phyloP scores from a whole-genome alignment of 1,140 invertebrate genomes.

The Camponotus vicinus region DNA sequence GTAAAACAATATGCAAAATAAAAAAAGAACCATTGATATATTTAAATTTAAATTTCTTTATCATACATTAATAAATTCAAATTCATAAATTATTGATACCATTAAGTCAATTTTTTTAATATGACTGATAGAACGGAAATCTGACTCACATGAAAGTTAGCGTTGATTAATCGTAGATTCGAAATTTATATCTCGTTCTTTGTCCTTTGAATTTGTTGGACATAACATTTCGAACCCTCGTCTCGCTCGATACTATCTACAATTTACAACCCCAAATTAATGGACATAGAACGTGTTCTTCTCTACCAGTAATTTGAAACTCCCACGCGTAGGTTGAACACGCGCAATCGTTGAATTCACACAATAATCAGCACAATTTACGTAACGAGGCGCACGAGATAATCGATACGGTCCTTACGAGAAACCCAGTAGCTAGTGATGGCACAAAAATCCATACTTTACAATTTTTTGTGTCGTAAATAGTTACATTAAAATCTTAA shows the following conservation, averaged over 20 bases:
- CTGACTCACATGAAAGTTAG: background rate
- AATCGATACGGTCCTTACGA: slow-evolving; percentile 62
- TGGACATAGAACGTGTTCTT: slow-evolving; percentile 3
- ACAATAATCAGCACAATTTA: slow-evolving; percentile 15
- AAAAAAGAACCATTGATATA: background rate
- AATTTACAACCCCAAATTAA: background rate
- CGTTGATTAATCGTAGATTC: background rate
- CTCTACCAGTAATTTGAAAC: slow-evolving; percentile 22
- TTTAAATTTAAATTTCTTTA: background rate
- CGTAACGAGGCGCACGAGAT: slow-evolving; percentile 20
- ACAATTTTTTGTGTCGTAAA: background rate
- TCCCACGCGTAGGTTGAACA: background rate
- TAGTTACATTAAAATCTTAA: background rate
- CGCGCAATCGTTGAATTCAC: slow-evolving; percentile 12
- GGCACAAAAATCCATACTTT: slow-evolving; percentile 16
- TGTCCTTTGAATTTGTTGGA: background rate
- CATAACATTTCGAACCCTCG: too few relatives aligned
- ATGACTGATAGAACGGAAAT: background rate
- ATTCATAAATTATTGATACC: background rate
- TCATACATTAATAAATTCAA: background rate
- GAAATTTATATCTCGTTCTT: background rate
- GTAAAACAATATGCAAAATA: slow-evolving; percentile 5
- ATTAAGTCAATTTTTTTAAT: slow-evolving; percentile 11
- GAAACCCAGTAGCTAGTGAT: slow-evolving; percentile 45
- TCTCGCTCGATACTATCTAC: background rate